phyloP scores from a whole-genome alignment of 1,140 invertebrate species.

The Pogonognathellus flavescens region DNA sequence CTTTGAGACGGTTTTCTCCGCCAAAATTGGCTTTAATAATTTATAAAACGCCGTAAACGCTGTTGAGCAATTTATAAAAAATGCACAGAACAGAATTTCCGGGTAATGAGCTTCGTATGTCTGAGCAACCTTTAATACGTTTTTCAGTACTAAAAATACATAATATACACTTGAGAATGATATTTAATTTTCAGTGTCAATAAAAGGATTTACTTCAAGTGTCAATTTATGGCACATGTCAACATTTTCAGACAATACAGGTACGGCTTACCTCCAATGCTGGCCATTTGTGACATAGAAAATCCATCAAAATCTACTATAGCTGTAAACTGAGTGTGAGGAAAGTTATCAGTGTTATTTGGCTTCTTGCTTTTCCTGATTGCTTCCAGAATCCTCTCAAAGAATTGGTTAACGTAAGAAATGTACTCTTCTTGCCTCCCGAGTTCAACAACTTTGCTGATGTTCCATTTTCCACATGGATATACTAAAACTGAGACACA shows the following conservation, averaged over 20 bases:
- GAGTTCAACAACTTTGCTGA: neutral
- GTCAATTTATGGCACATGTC: neutral
- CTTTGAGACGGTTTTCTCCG: neutral
- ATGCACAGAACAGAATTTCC: neutral
- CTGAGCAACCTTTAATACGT: neutral
- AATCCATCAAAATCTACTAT: neutral
- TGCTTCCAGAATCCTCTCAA: neutral
- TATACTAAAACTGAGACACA: neutral
- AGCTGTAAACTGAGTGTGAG: neutral
- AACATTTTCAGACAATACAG: neutral
- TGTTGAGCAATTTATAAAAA: neutral
- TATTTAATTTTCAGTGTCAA: too few species aligned
- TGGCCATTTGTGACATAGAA: neutral
- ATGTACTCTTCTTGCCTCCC: neutral
- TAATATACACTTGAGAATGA: too few species aligned
- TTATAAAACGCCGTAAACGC: neutral
- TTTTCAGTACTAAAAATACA: neutral
- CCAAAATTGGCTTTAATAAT: neutral
- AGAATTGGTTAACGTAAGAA: neutral
- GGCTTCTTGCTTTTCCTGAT: neutral
- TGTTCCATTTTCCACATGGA: neutral
- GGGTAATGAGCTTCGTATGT: slow-evolving; percentile 42
- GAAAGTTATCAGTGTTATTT: neutral
- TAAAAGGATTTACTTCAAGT: neutral
- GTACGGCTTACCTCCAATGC: neutral